Percentiles rank a stretch among this genome's conserved stretches.
phyloP scores from a whole-genome alignment of 2,888 invertebrate genomes.

The Acleris cristana region DNA sequence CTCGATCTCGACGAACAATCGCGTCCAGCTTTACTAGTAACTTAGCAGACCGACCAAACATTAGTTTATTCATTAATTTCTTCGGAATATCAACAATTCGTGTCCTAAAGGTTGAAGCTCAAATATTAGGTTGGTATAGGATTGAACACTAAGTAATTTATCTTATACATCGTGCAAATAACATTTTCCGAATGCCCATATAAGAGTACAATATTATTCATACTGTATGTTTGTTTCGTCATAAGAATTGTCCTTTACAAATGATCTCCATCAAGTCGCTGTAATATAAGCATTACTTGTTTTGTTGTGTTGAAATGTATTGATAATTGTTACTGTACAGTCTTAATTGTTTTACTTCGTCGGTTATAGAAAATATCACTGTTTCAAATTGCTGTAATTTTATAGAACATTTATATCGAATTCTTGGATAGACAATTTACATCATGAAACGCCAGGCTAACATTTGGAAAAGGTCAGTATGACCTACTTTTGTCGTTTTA shows the following conservation, averaged over 20 bases:
- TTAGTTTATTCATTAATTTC: slow-evolving; percentile 15
- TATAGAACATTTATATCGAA: slow-evolving; percentile 58
- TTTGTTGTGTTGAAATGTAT: slow-evolving; percentile 51
- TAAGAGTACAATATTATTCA: slow-evolving; percentile 70
- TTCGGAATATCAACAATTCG: slow-evolving; percentile 33
- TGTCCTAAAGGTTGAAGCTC: slow-evolving; percentile 23
- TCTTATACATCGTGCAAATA: slow-evolving; percentile 51
- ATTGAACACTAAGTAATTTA: slow-evolving; percentile 27
- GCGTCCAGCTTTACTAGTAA: not conserved
- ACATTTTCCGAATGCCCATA: slow-evolving; percentile 76
- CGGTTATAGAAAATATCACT: slow-evolving; percentile 57
- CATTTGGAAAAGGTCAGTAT: slow-evolving; percentile 28
- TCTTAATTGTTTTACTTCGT: slow-evolving; percentile 45
- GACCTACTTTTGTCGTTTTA: slow-evolving; percentile 16
- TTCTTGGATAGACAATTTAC: slow-evolving; percentile 24
- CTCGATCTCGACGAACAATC: not conserved
- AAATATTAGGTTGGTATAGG: slow-evolving; percentile 30
- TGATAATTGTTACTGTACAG: slow-evolving; percentile 58
- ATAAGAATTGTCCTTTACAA: slow-evolving; percentile 71
- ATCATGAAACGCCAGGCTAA: slow-evolving; percentile 12
- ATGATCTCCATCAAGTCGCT: slow-evolving; percentile 69
- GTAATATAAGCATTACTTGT: slow-evolving; percentile 57
- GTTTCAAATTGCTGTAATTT: slow-evolving; percentile 75
- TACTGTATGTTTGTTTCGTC: slow-evolving; percentile 68
- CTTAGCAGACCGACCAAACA: slow-evolving; percentile 10